Evolutionary conservation across 2,888 invertebrate species (phyloP).

Genomic region (Allophyes oxyacanthae): DNA sequence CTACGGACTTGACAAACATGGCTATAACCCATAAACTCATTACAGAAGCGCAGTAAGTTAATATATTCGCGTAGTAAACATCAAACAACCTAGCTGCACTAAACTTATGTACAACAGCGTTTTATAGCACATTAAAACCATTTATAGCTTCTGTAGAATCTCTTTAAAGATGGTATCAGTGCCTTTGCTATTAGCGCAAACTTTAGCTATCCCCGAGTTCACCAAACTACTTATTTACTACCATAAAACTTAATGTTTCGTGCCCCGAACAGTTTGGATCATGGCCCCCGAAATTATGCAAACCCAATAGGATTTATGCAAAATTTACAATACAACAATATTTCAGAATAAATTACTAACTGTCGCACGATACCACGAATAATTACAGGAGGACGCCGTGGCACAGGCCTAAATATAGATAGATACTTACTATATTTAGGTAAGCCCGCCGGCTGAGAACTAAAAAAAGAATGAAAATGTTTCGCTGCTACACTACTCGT

Average conservation of each 20-base stretch:
- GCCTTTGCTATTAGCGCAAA: slow-evolving; percentile 62
- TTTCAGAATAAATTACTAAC: slow-evolving; percentile 51
- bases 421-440: neutral
- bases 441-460: neutral
- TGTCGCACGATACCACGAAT: slow-evolving; percentile 46
- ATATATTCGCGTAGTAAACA: neutral
- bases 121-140: slow-evolving; percentile 35
- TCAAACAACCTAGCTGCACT: slow-evolving; percentile 11
- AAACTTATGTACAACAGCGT: slow-evolving; percentile 24
- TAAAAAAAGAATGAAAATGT: slow-evolving; percentile 21
- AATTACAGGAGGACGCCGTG: slow-evolving; percentile 28
- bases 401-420: slow-evolving; percentile 19
- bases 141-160: slow-evolving; percentile 50
- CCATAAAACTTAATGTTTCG: slow-evolving; percentile 76
- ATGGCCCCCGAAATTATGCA: slow-evolving; percentile 68
- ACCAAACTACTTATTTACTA: slow-evolving; percentile 78
- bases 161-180: slow-evolving; percentile 62
- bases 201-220: slow-evolving; percentile 53
- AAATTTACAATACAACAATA: slow-evolving; percentile 57
- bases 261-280: slow-evolving; percentile 70
- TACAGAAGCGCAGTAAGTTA: neutral
- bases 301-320: slow-evolving; percentile 52
- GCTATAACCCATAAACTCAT: neutral
- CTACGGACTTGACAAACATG: too few relatives aligned
- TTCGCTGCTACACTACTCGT: slow-evolving; percentile 6